Evolutionary conservation across 1,140 invertebrate genomes (phyloP).

Genomic region (Meloidogyne chitwoodi): DNA sequence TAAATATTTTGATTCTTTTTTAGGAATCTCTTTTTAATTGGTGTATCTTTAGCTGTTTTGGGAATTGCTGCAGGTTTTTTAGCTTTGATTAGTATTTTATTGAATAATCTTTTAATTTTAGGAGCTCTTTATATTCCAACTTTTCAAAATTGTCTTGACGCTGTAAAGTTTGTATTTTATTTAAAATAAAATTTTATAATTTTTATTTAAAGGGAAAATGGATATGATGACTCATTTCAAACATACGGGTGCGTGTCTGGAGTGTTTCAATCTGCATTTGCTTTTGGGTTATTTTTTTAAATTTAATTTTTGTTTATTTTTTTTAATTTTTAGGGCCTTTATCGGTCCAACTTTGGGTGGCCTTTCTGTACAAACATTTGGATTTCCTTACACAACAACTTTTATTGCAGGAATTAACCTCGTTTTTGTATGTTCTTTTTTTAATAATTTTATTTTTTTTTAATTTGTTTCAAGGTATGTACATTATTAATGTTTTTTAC

Average conservation of each 20-base stretch:
- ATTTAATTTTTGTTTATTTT: not conserved
- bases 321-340: slow-evolving; percentile 44
- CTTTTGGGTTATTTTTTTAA: slow-evolving; percentile 43
- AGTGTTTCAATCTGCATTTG: slow-evolving; percentile 58
- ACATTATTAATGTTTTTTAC: slow-evolving; percentile 9
- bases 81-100: not conserved
- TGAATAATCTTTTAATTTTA: not conserved
- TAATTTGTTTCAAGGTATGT: not conserved
- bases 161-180: slow-evolving; percentile 49
- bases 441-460: slow-evolving; percentile 57
- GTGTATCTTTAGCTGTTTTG: slow-evolving; percentile 50
- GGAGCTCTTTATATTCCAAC: slow-evolving; percentile 59
- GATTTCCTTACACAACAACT: slow-evolving; percentile 56
- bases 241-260: slow-evolving; percentile 59
- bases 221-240: slow-evolving; percentile 58
- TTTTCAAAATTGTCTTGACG: slow-evolving; percentile 58
- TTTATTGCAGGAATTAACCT: slow-evolving; percentile 52
- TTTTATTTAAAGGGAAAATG: slow-evolving; percentile 32
- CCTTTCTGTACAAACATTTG: slow-evolving; percentile 47
- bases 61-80: slow-evolving; percentile 49
- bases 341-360: slow-evolving; percentile 56
- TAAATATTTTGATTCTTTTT: slow-evolving; percentile 17
- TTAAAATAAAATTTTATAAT: slow-evolving; percentile 6
- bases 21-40: slow-evolving; percentile 51
- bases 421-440: slow-evolving; percentile 43